Evolutionary conservation across 2,888 invertebrate genomes (phyloP).

Genomic region (Tubulanus polymorphus): DNA sequence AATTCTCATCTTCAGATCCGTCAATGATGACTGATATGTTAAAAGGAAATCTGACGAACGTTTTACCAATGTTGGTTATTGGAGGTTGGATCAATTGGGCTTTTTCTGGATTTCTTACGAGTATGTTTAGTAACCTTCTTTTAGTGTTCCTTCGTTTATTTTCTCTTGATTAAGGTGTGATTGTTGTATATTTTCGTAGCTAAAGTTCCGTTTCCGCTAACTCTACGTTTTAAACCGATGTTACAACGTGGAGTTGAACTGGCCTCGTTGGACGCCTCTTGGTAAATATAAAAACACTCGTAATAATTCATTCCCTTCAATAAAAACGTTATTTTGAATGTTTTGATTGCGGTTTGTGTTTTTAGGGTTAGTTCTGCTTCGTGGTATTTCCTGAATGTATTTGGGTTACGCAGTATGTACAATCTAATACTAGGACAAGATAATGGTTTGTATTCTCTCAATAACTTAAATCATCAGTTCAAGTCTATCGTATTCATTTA

Average conservation of each 20-base stretch:
- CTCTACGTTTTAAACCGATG: slow-evolving; percentile 98
- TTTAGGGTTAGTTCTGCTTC: slow-evolving; percentile 89
- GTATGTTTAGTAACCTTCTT: slow-evolving; percentile 55
- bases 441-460: slow-evolving; percentile 73
- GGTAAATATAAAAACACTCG: slow-evolving; percentile 58
- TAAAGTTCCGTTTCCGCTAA: slow-evolving; percentile 98
- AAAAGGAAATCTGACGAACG: slow-evolving; percentile 97
- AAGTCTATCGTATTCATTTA: too few species aligned
- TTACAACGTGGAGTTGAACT: slow-evolving; percentile 96
- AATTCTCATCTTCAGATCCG: slow-evolving; percentile 63
- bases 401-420: slow-evolving; percentile 95
- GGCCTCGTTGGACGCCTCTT: slow-evolving; percentile 91
- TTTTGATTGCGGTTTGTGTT: slow-evolving; percentile 6
- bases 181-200: slow-evolving; percentile 66
- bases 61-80: slow-evolving; percentile 97
- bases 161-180: too few species aligned
- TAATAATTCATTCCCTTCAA: neutral
- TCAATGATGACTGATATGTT: slow-evolving; percentile 98
- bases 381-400: slow-evolving; percentile 99
- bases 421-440: slow-evolving; percentile 95
- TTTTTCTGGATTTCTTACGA: slow-evolving; percentile 99
- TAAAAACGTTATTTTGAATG: neutral
- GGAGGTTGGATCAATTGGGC: slow-evolving; percentile 99
- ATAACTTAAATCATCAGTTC: too few species aligned
- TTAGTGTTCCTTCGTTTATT: neutral